Percentiles rank a stretch among this genome's conserved stretches.
Evolutionary conservation across 2,113 vertebrate genomes (phyloP).

Genomic region (Lepus americanus): DNA sequence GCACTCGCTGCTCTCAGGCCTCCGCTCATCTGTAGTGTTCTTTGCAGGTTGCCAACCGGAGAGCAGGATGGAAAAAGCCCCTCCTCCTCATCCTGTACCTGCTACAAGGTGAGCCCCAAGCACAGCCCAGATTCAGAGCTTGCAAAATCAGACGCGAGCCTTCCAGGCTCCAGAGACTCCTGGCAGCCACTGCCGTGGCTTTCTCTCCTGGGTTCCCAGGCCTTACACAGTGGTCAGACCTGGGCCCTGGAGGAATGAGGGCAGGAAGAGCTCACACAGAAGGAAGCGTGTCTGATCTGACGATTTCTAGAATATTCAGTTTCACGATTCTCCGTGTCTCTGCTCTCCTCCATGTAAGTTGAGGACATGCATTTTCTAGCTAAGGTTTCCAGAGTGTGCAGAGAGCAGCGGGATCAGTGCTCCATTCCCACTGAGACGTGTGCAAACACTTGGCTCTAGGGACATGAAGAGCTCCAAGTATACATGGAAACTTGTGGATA

Average conservation of each 20-base stretch:
- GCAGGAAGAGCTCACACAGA: accelerated
- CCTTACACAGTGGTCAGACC: background rate
- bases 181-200: accelerated
- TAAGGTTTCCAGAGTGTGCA: background rate
- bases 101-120: constrained; percentile 84
- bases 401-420: background rate
- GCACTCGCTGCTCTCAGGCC: background rate
- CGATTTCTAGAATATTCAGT: background rate
- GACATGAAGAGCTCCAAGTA: background rate
- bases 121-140: background rate
- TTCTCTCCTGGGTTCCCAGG: background rate
- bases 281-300: background rate
- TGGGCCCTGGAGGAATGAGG: too few relatives aligned
- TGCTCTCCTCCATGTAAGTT: background rate
- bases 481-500: background rate
- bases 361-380: background rate
- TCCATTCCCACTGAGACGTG: background rate
- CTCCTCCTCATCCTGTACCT: constrained; percentile 74
- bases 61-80: constrained; percentile 54
- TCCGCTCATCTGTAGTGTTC: background rate
- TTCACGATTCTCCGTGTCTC: background rate
- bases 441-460: background rate
- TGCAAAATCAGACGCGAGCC: accelerated
- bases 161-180: background rate
- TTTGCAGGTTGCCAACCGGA: constrained; percentile 49